phyloP scores from a whole-genome alignment of 1,140 invertebrate genomes.

The Littorina saxatilis region DNA sequence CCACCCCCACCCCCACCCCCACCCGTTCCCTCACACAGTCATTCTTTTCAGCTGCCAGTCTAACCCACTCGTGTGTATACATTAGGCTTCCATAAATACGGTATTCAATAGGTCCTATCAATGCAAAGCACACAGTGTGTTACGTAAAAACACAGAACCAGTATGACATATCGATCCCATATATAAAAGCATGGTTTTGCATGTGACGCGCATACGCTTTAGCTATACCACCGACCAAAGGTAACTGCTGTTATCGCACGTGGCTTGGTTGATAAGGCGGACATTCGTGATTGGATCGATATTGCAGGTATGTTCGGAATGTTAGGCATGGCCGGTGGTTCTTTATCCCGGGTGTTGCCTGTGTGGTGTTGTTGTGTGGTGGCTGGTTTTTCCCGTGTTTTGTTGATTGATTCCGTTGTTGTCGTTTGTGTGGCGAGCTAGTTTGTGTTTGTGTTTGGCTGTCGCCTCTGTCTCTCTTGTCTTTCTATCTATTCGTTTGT shows the following conservation, averaged over 20 bases:
- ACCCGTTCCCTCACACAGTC: not conserved
- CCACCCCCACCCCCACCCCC: not conserved
- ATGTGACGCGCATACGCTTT: no score
- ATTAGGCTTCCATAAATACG: no score
- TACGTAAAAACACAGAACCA: not conserved
- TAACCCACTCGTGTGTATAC: not conserved
- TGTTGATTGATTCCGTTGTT: not conserved
- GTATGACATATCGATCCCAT: not conserved
- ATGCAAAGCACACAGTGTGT: not conserved
- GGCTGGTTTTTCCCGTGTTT: not conserved
- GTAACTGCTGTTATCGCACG: no score
- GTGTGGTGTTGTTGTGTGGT: no score
- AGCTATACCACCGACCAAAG: no score
- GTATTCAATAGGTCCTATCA: not conserved
- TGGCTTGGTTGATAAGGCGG: no score
- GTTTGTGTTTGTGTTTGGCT: not conserved
- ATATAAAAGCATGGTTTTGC: no score
- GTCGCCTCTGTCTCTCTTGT: not conserved
- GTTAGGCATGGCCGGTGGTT: not conserved
- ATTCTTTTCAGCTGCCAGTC: not conserved
- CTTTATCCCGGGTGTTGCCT: no score
- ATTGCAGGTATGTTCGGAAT: no score
- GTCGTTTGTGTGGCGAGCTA: not conserved
- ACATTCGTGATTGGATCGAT: no score
- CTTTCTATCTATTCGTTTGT: not conserved